Base-by-base conservation (phyloP, 1,140 invertebrate species). In the Pogonus chalceus region DNA sequence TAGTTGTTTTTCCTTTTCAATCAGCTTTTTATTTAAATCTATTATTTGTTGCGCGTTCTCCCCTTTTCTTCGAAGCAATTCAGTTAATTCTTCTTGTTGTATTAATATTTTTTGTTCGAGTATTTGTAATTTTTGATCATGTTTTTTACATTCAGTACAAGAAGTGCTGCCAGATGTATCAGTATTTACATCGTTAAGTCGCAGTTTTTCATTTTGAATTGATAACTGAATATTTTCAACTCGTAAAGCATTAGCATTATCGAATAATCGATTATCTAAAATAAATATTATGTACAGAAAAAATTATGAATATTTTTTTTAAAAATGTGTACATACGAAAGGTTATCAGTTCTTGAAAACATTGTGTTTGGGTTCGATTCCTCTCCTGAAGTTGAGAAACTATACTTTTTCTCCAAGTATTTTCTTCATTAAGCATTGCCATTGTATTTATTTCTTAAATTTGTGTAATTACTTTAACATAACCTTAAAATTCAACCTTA, bases 1-100 rank as follows among this genome's bases (percentile, higher is more conserved):
- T 46, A 92, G 62, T 56, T 83, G 75, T 67, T 90, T 89, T 59
- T 91, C 88, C 64, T 88, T 84, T 59, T 93, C 89, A 72, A 92
- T 87, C 18, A 96, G 70, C 71, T 82, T 83, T 56, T 83, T 78
- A 75, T 91, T 93, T 1, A 97, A 74, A 69, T 91, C 90, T 46
- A 96, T 87, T 54, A 97, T 89, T 73, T 92, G 85, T 67, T 96
- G 92, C 0, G 90, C 81, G 77, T 95, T 90, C 73, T 96, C 92
- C 49, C 92, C 89, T 71, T 90, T 83, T 52, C 87, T 79, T 62
- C 87, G 81, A 66, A 95, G 92, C 23, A 96, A 68, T 51, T 89
- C 90, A 7, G 92, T 93, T 2, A 96, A 71, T 70, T 97, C 93
- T 75, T 96, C 93, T 68, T 95, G 91, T 66, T 95, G 82, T 18